phyloP scores from a whole-genome alignment of 2,888 invertebrate species.

The Tipula unca region DNA sequence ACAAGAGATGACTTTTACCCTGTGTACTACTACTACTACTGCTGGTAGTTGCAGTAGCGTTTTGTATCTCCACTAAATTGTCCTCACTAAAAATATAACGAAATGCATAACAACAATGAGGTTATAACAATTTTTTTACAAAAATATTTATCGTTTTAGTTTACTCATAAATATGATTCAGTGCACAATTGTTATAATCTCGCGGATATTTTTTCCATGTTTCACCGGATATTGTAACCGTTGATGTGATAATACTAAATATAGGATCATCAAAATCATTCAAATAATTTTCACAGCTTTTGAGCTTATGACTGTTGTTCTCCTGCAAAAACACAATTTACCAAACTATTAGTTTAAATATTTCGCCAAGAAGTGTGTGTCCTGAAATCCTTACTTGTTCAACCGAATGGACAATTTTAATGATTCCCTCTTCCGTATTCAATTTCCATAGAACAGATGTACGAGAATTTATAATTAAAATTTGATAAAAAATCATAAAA shows the following conservation, averaged over 20 bases:
- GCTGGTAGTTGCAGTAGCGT: not conserved
- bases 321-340: constrained; percentile 25
- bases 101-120: not conserved
- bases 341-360: not conserved
- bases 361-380: no score
- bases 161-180: constrained; percentile 18
- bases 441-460: constrained; percentile 78
- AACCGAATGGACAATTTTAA: constrained; percentile 45
- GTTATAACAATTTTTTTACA: not conserved
- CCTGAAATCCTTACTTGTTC: not conserved
- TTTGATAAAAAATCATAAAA: constrained; percentile 34
- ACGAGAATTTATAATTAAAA: constrained; percentile 58
- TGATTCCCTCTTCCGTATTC: constrained; percentile 65
- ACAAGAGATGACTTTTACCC: not conserved
- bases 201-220: constrained; percentile 19
- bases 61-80: not conserved
- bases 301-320: not conserved
- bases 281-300: constrained; percentile 8
- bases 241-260: constrained; percentile 68
- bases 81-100: constrained; percentile 14
- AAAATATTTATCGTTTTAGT: not conserved
- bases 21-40: not conserved
- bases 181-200: constrained; percentile 16
- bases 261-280: constrained; percentile 54
- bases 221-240: constrained; percentile 43